These are phyloP conservation scores for Drosophila paulistorum DNA, from an alignment of 1,140 invertebrate genomes.

Conservation along the genomic window DNA sequence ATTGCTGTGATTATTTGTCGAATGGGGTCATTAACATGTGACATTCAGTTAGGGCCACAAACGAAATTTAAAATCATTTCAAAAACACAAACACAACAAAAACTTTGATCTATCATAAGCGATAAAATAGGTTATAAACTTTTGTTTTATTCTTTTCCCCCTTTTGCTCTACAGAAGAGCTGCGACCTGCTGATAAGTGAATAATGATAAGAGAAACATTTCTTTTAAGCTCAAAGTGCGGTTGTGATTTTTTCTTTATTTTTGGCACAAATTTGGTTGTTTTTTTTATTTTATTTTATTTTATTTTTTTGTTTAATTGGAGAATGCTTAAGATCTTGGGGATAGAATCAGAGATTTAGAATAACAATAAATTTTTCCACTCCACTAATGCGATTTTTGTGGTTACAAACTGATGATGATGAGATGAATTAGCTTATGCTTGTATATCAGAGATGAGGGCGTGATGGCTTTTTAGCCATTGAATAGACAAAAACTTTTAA, in stretches of 20 bases:
- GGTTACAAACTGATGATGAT: conserved; percentile 45
- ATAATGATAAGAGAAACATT: conserved; percentile 54
- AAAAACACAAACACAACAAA: conserved; percentile 8
- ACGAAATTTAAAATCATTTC: conserved; percentile 41
- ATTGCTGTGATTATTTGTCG: conserved; percentile 69
- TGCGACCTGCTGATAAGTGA: conserved; percentile 40
- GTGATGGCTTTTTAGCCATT: background rate
- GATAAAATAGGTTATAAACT: conserved; percentile 70
- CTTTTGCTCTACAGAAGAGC: conserved; percentile 28
- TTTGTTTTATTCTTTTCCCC: background rate
- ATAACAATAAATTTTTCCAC: conserved; percentile 62
- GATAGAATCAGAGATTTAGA: conserved; percentile 48
- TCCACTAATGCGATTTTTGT: conserved; percentile 69
- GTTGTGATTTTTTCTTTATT: conserved; percentile 18
- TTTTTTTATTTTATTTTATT: background rate
- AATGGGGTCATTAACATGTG: conserved; percentile 77
- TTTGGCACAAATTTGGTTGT: background rate
- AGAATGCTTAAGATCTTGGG: conserved; percentile 62
- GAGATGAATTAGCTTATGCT: conserved; percentile 16
- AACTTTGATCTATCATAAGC: conserved; percentile 57
- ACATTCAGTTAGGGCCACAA: conserved; percentile 45
- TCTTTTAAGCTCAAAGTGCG: conserved; percentile 40
- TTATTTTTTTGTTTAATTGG: conserved; percentile 46
- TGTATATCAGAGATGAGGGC: conserved; percentile 17
- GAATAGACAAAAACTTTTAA: too few species aligned